Conservation (phyloP, 2,113 vertebrate genomes). For the rat (Rattus norvegicus) region DNA sequence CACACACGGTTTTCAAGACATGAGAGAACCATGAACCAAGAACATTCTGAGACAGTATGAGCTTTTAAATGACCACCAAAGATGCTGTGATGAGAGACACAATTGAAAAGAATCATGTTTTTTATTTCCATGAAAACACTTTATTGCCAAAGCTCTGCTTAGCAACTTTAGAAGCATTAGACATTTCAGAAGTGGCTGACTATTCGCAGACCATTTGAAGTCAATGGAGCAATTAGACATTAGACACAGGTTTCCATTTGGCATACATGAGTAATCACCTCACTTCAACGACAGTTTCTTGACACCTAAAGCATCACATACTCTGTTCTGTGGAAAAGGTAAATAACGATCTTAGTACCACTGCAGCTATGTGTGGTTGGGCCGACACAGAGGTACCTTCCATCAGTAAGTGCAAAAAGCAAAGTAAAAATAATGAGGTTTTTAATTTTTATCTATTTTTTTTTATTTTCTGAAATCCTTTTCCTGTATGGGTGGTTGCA, state of each 20-base stretch:
- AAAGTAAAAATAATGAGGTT: background rate
- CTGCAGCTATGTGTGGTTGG: background rate
- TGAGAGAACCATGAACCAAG: background rate
- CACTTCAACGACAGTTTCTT: constrained; percentile 55
- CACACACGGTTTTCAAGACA: background rate
- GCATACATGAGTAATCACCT: constrained; percentile 66
- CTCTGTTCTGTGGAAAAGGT: background rate
- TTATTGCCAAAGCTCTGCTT: background rate
- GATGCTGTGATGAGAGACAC: background rate
- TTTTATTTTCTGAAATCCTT: background rate
- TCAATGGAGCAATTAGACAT: constrained; percentile 65
- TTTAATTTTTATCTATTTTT: too few relatives aligned
- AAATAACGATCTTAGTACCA: background rate
- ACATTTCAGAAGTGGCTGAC: background rate
- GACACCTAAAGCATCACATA: constrained; percentile 30
- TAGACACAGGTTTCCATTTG: constrained; percentile 66
- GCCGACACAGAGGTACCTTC: background rate
- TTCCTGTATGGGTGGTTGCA: background rate
- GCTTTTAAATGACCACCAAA: background rate
- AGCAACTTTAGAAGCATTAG: background rate
- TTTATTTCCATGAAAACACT: constrained; percentile 20
- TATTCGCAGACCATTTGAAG: constrained; percentile 46
- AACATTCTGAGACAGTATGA: background rate
- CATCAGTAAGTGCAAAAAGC: background rate
- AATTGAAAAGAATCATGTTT: background rate